Conservation (phyloP, 2,888 invertebrate species). For the Metalampra italica region DNA sequence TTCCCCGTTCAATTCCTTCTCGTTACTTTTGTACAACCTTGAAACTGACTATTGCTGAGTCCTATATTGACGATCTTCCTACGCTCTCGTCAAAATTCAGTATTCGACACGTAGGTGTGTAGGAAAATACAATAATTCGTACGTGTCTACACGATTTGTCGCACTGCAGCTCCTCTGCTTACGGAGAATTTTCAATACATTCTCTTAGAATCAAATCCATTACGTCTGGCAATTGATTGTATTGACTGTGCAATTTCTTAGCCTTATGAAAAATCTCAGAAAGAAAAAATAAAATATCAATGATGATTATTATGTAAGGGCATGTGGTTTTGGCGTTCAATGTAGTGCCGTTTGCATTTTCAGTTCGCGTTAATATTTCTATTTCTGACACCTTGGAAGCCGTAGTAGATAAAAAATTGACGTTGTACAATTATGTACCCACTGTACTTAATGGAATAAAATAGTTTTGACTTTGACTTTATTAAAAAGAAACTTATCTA, state of each 20-base stretch:
- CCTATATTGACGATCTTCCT: not conserved
- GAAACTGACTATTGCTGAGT: not conserved
- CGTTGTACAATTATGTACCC: too few species aligned
- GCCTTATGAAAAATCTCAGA: too few species aligned
- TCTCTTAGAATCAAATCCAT: constrained; percentile 15
- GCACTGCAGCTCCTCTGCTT: constrained; percentile 56
- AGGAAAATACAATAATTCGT: constrained; percentile 57
- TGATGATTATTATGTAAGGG: too few species aligned
- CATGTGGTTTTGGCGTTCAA: not conserved
- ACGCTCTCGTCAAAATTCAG: constrained; percentile 39
- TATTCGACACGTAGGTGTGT: constrained; percentile 40
- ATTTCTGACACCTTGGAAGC: too few species aligned
- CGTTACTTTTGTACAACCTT: not conserved
- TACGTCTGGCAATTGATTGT: too few species aligned
- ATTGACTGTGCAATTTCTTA: too few species aligned
- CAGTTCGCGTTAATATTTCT: not conserved
- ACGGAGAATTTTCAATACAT: constrained; percentile 52
- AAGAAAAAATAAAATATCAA: too few species aligned
- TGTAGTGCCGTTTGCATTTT: not conserved
- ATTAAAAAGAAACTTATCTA: too few species aligned
- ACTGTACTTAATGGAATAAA: too few species aligned
- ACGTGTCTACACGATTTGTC: constrained; percentile 69
- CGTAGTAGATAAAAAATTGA: too few species aligned
- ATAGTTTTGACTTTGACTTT: too few species aligned
- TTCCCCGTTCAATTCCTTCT: not conserved